Percentiles rank a stretch among this genome's conserved stretches.
Conservation (phyloP, 2,113 vertebrate genomes). For the Dolichallabes microphthalmus region DNA sequence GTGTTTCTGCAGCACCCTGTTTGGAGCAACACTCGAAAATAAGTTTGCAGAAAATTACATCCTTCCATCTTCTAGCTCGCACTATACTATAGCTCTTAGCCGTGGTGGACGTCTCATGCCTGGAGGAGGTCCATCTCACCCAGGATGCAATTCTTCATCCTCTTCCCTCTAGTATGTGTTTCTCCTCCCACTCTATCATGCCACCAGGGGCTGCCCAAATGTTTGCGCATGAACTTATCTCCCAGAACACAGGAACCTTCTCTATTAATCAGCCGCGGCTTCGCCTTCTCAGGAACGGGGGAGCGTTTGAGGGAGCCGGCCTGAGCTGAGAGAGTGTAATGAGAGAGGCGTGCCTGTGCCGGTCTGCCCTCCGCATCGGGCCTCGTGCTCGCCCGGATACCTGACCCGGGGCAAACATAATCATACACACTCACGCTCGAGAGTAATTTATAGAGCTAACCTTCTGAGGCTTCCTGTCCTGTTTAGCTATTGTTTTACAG, state of each 20-base stretch:
- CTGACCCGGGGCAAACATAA: not conserved
- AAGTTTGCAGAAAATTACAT: not conserved
- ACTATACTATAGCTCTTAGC: not conserved
- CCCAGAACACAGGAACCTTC: constrained; percentile 29
- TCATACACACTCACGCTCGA: constrained; percentile 10
- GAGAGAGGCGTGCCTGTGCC: constrained; percentile 11
- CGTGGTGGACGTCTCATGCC: not conserved
- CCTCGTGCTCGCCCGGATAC: not conserved
- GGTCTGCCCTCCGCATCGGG: not conserved
- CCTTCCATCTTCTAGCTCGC: not conserved
- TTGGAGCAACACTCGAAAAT: not conserved
- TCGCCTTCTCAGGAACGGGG: not conserved
- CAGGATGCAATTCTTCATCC: constrained; percentile 1
- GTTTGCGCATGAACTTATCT: constrained; percentile 54
- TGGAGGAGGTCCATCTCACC: constrained; percentile 1
- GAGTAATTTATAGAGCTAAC: constrained; percentile 27
- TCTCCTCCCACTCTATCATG: constrained; percentile 40
- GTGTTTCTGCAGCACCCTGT: not conserved
- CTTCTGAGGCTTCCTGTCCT: constrained; percentile 13
- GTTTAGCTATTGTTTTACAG: constrained; percentile 33
- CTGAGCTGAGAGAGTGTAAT: constrained; percentile 10
- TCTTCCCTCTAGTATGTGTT: not conserved
- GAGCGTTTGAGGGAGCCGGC: not conserved
- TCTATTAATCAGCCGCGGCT: constrained; percentile 57
- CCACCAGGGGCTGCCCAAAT: constrained; percentile 51